These are phyloP conservation scores for Indicator indicator DNA, from an alignment of 2,113 vertebrate species.

Conservation along the genomic window DNA sequence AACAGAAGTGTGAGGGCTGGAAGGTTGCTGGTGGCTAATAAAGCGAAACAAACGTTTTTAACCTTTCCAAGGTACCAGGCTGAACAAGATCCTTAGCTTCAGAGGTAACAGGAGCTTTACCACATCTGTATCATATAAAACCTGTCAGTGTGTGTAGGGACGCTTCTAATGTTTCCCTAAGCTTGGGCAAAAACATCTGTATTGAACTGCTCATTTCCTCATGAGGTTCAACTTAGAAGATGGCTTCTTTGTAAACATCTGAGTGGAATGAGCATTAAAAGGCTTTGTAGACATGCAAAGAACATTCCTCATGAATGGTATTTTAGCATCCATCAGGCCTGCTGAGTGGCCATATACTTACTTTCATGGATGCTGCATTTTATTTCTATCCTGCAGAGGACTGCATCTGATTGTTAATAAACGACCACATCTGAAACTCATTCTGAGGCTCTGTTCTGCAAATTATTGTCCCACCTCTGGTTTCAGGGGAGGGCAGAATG, in stretches of 20 bases:
- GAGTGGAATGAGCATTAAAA: background rate
- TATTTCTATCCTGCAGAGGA: background rate
- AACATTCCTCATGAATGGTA: background rate
- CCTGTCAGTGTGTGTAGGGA: background rate
- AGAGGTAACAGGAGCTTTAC: background rate
- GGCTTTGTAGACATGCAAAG: accelerated
- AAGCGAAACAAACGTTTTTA: background rate
- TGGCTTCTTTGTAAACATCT: background rate
- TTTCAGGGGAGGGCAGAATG: background rate
- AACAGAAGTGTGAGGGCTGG: background rate
- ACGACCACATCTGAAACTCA: background rate
- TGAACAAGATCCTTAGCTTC: background rate
- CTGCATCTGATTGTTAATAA: background rate
- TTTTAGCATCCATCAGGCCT: background rate
- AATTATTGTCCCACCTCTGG: background rate
- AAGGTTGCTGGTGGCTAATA: background rate
- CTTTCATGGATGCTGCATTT: background rate
- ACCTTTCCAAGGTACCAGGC: background rate
- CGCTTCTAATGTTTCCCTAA: background rate
- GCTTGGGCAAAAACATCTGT: background rate
- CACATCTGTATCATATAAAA: background rate
- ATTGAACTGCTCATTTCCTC: background rate
- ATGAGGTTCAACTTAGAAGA: background rate
- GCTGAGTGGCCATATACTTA: background rate
- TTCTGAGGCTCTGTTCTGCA: background rate